Percentiles rank a stretch among this genome's conserved stretches.
phyloP scores from a whole-genome alignment of 1,140 invertebrate genomes.

The Rhagoletis pomonella region DNA sequence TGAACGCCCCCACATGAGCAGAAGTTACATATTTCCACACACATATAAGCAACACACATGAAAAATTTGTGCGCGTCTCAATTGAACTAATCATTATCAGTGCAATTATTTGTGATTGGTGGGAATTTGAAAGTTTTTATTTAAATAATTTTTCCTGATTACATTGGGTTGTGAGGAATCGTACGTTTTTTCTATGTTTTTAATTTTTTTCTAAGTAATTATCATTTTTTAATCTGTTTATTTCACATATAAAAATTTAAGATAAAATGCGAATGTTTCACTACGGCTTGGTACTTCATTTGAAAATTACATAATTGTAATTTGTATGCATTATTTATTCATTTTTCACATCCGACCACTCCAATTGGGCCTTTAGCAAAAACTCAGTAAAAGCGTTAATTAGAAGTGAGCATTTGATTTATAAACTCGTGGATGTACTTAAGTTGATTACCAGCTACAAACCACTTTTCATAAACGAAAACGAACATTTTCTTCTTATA shows the following conservation, averaged over 20 bases:
- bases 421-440: too few relatives aligned
- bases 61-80: conserved; percentile 39
- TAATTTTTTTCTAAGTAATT: conserved; percentile 28
- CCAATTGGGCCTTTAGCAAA: not conserved
- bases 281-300: conserved; percentile 17
- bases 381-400: not conserved
- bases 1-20: not conserved
- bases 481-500: too few relatives aligned
- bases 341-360: not conserved
- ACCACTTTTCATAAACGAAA: too few relatives aligned
- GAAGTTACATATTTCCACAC: not conserved
- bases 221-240: not conserved
- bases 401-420: not conserved
- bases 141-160: not conserved
- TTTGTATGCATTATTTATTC: not conserved
- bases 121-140: not conserved
- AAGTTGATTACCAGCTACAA: too few relatives aligned
- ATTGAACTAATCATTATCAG: conserved; percentile 37
- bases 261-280: conserved; percentile 53
- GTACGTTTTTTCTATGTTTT: not conserved
- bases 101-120: conserved; percentile 2
- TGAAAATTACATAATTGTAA: not conserved
- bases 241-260: conserved; percentile 14
- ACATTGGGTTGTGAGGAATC: conserved; percentile 15
- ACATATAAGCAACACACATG: conserved; percentile 14